Percentiles rank a stretch among this genome's conserved stretches.
These are phyloP conservation scores for Tachysurus fulvidraco DNA, from an alignment of 2,113 vertebrate genomes.

Conservation along the genomic window DNA sequence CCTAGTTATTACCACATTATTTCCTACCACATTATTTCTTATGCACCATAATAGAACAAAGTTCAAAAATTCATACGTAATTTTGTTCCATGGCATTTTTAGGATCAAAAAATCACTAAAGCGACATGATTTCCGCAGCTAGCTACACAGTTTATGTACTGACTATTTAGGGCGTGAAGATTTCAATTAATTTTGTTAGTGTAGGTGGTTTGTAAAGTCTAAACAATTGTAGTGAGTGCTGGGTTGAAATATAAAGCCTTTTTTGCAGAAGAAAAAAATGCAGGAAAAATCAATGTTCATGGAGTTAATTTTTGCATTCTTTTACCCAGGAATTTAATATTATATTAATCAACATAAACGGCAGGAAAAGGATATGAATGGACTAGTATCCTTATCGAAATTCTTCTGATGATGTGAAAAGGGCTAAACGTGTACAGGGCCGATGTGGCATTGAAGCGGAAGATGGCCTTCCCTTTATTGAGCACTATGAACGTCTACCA, in stretches of 20 bases:
- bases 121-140: not conserved
- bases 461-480: constrained; percentile 98
- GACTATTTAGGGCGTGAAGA: not conserved
- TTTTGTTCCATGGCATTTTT: no score
- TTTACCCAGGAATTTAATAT: not conserved
- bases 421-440: constrained; percentile 93
- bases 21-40: no score
- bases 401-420: constrained; percentile 90
- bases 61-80: no score
- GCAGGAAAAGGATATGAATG: constrained; percentile 96
- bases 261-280: not conserved
- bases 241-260: not conserved
- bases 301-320: not conserved
- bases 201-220: not conserved
- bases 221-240: not conserved
- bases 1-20: no score
- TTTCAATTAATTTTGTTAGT: not conserved
- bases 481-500: constrained; percentile 96
- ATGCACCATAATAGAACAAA: no score
- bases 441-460: constrained; percentile 97
- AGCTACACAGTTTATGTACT: not conserved
- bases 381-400: constrained; percentile 90
- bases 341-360: not conserved
- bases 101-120: not conserved
- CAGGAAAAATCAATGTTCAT: not conserved